These are phyloP conservation scores for Diloba caeruleocephala DNA, from an alignment of 2,888 invertebrate genomes.

Conservation along the genomic window DNA sequence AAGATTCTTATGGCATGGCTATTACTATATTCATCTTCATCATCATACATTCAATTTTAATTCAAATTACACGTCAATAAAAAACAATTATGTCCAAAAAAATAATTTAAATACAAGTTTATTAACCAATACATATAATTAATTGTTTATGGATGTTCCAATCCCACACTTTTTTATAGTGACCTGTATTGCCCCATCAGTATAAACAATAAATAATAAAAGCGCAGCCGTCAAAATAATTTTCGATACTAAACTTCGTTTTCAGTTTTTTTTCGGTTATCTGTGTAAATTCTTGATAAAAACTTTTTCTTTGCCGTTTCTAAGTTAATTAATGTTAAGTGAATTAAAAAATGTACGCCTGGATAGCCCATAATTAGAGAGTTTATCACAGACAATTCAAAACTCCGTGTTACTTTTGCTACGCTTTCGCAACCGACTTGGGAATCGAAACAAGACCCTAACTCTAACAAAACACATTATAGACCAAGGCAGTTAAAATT, in stretches of 20 bases:
- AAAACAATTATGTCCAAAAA: conserved; percentile 27
- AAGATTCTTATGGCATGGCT: conserved; percentile 18
- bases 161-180: conserved; percentile 26
- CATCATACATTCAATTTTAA: conserved; percentile 8
- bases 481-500: not conserved
- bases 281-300: no score
- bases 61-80: conserved; percentile 19
- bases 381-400: no score
- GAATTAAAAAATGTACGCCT: no score
- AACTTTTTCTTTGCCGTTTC: no score
- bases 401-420: no score
- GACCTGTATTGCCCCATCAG: conserved; percentile 2
- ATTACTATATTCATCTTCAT: conserved; percentile 19
- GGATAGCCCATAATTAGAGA: no score
- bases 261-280: no score
- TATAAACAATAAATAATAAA: conserved; percentile 1
- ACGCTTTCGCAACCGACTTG: no score
- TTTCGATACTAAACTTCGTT: no score
- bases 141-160: conserved; percentile 11
- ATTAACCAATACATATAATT: conserved; percentile 16
- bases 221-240: not conserved
- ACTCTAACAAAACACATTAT: no score
- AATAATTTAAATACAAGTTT: conserved; percentile 11
- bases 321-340: no score
- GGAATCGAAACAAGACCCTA: no score